These are phyloP conservation scores for Eubasilissa regina DNA, from an alignment of 1,140 invertebrate genomes.

Conservation along the genomic window DNA sequence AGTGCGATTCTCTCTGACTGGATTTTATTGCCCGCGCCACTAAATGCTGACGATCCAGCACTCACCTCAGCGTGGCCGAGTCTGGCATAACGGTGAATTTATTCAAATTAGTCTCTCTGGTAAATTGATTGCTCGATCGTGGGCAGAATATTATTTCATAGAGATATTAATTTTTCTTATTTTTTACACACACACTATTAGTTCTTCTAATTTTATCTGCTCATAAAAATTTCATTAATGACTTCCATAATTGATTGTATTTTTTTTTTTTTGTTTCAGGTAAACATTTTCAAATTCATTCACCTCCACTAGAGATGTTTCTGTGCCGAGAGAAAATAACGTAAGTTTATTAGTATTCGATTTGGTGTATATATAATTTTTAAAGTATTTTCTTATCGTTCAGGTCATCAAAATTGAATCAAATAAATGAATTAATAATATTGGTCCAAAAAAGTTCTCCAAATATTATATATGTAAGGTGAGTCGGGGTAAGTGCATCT, in stretches of 20 bases:
- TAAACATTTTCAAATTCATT: conserved; percentile 10
- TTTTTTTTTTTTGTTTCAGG: conserved; percentile 32
- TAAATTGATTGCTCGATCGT: neutral
- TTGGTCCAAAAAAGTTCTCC: no score
- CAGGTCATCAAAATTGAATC: no score
- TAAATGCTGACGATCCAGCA: conserved; percentile 6
- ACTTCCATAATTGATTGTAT: neutral
- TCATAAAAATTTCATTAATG: no score
- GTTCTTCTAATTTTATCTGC: no score
- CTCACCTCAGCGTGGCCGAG: neutral
- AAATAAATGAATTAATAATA: no score
- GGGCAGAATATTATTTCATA: conserved; percentile 6
- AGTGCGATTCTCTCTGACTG: conserved; percentile 7
- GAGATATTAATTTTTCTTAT: neutral
- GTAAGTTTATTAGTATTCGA: no score
- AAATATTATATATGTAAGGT: no score
- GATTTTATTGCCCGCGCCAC: neutral
- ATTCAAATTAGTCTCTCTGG: neutral
- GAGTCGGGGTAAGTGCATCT: no score
- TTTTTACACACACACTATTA: neutral
- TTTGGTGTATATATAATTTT: no score
- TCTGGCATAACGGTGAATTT: conserved; percentile 15
- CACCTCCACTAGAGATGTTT: no score
- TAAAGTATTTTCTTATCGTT: no score
- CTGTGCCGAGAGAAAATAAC: no score